These are phyloP conservation scores for Psophia crepitans DNA, from an alignment of 2,113 vertebrate species.

Conservation along the genomic window DNA sequence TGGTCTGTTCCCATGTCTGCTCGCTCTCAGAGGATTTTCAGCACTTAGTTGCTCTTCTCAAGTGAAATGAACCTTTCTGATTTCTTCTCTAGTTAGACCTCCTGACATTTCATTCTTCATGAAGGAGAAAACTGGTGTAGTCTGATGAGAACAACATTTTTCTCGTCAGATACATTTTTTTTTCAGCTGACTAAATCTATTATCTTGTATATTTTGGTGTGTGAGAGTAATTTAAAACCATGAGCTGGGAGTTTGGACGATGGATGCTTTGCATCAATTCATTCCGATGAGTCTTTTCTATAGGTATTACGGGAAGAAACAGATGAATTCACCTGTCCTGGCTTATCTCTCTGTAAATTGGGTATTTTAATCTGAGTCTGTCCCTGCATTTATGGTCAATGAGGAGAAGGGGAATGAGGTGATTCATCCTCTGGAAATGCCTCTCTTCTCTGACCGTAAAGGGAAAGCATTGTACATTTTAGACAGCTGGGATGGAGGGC, in stretches of 20 bases:
- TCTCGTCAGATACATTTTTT: slow-evolving; percentile 7
- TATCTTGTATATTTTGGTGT: neutral
- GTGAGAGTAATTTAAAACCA: neutral
- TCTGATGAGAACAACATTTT: neutral
- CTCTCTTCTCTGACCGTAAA: neutral
- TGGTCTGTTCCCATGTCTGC: neutral
- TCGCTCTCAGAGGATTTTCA: neutral
- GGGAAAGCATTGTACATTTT: neutral
- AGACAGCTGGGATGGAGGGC: neutral
- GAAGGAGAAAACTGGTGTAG: neutral
- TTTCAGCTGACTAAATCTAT: slow-evolving; percentile 7
- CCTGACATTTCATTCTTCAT: slow-evolving; percentile 18
- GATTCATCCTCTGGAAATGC: slow-evolving; percentile 8
- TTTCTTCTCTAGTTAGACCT: neutral
- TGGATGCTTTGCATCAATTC: neutral
- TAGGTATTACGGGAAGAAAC: neutral
- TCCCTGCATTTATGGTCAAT: neutral
- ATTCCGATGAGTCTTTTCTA: neutral
- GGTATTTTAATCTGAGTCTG: slow-evolving; percentile 21
- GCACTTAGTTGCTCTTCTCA: neutral
- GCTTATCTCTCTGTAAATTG: neutral
- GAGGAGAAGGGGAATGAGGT: neutral
- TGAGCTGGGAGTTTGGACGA: neutral
- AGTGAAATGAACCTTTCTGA: neutral
- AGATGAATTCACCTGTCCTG: slow-evolving; percentile 24